Conservation (phyloP, 2,888 invertebrate species). For the Aphidius colemani region DNA sequence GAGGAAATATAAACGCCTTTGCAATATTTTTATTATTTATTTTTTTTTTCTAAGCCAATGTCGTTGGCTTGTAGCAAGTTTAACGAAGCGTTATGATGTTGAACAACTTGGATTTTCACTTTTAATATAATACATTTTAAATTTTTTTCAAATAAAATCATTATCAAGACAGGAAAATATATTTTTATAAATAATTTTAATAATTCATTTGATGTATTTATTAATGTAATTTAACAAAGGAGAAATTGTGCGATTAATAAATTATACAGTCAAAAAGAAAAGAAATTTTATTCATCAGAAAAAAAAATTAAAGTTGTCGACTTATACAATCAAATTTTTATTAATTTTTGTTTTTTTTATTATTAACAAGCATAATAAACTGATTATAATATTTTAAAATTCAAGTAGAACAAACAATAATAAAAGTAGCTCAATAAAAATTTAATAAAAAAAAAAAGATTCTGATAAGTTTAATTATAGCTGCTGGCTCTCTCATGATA, state of each 20-base stretch:
- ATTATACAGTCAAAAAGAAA: neutral
- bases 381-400: too few relatives aligned
- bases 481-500: too few relatives aligned
- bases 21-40: neutral
- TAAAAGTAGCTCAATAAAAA: too few relatives aligned
- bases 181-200: too few relatives aligned
- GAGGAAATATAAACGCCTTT: slow-evolving; percentile 7
- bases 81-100: slow-evolving; percentile 14
- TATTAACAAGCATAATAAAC: too few relatives aligned
- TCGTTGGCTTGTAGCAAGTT: slow-evolving; percentile 20
- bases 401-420: too few relatives aligned
- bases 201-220: neutral
- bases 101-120: slow-evolving; percentile 1
- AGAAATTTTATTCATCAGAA: too few relatives aligned
- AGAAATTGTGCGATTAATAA: neutral
- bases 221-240: slow-evolving; percentile 4
- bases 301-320: too few relatives aligned
- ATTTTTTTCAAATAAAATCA: neutral
- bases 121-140: neutral
- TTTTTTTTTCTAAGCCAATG: slow-evolving; percentile 5
- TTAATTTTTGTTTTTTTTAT: too few relatives aligned
- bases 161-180: neutral
- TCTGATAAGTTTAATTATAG: too few relatives aligned
- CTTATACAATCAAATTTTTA: too few relatives aligned
- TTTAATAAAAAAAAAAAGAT: too few relatives aligned